Percentiles rank a stretch among this genome's conserved stretches.
Evolutionary conservation across 2,797 vertebrate genomes (phyloP).

Genomic region (Poeciliopsis turneri): DNA sequence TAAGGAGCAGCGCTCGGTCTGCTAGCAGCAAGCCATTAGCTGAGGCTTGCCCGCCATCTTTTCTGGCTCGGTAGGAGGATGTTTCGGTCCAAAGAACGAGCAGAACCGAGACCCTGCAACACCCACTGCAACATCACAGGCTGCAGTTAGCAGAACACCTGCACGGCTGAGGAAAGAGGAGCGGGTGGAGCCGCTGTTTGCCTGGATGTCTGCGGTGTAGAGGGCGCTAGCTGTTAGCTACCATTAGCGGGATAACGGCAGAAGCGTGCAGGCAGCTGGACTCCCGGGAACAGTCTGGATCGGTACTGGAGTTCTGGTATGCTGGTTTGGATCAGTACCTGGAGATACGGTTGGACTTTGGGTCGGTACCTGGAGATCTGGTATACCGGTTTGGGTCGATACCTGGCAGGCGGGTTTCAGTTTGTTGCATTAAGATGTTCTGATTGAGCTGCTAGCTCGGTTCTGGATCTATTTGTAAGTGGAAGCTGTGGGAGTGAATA

Average conservation of each 20-base stretch:
- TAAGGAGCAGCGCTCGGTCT: conserved; percentile 47
- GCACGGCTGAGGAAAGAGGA: rapidly evolving
- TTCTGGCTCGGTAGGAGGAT: conserved; percentile 64
- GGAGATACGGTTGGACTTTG: neutral
- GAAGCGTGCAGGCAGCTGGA: conserved; percentile 10
- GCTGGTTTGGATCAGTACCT: no score
- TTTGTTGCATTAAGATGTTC: neutral
- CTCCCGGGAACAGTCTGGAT: neutral
- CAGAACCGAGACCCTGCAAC: neutral
- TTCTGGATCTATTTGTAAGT: neutral
- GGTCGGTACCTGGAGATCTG: neutral
- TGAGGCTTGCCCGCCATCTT: conserved; percentile 78
- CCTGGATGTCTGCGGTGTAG: neutral
- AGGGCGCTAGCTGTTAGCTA: conserved; percentile 49
- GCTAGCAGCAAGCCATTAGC: conserved; percentile 43
- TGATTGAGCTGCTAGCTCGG: neutral
- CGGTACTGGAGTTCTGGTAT: neutral
- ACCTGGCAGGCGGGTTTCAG: no score
- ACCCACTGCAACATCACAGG: no score
- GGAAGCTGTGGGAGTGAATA: neutral
- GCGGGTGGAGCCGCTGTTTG: neutral
- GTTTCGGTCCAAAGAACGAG: conserved; percentile 29
- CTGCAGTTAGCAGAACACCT: neutral
- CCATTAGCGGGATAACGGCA: conserved; percentile 39
- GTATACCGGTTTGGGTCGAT: no score